A percentile compares a stretch with the other conserved stretches of the same genome.
Conservation (phyloP, 2,113 vertebrate genomes). For the Callospermophilus lateralis region DNA sequence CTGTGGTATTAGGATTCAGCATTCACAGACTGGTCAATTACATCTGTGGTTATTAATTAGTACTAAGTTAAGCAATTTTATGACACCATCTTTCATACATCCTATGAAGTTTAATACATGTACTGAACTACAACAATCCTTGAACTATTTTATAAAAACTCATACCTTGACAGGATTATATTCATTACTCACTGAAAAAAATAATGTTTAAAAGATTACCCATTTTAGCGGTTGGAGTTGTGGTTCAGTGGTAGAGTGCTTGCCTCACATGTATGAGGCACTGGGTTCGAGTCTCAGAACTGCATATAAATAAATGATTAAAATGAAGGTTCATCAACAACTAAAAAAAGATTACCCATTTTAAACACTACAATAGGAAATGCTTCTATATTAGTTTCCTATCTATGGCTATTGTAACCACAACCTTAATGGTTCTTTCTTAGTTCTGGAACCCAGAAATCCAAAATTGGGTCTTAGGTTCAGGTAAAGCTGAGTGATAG, state of each 20-base stretch:
- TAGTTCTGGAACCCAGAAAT: neutral
- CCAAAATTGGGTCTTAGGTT: neutral
- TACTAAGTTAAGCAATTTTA: neutral
- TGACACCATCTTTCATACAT: neutral
- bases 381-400: neutral
- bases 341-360: neutral
- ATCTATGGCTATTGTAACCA: neutral
- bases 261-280: no score
- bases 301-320: no score
- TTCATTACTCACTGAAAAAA: constrained; percentile 13
- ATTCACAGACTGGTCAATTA: neutral
- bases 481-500: neutral
- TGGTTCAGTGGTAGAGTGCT: no score
- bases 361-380: neutral
- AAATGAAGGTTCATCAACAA: no score
- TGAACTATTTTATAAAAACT: constrained; percentile 4
- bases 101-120: neutral
- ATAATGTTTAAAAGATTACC: neutral
- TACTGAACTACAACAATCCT: neutral
- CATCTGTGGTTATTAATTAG: neutral
- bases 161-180: neutral
- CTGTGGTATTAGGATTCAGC: neutral
- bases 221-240: no score
- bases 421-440: neutral
- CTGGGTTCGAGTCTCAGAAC: no score